Evolutionary conservation across 2,797 vertebrate species (phyloP), one percentile per base, ranked within the genome.

Genomic region (Malurus splendens): DNA sequence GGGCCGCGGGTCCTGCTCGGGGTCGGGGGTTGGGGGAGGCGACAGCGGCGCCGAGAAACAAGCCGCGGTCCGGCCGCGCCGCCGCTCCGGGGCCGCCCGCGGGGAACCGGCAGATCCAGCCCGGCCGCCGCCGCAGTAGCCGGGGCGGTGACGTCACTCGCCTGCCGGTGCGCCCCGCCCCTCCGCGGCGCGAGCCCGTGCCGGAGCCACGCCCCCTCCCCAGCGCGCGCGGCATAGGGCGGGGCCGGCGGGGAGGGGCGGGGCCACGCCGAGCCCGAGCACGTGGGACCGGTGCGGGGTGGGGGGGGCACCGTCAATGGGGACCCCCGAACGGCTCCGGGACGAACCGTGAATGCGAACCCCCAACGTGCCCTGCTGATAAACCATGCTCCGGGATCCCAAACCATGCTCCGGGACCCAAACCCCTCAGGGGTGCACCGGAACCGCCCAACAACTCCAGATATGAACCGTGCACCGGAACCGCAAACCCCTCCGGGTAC

Each of bases 61-160:
- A 16, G 6, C 15, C 12, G 8, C 10, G 4, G 12, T 17, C 39
- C 38, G 45, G 39, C 81, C 75, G 51, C 48, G 23, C 72, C 32
- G 72, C 68, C 36, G 24, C 66, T 39, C 7, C 32, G 30, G 32
- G 44, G 47, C 75, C 19, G 54, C 45, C 28, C 23, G 33, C 51
- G 52, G 52, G n/a, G n/a, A 80, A 39, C 18, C 65, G 5, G 36
- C 56, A 4, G 10, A 39, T 18, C 72, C 64, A n/a, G 5, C 25
- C 44, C 66, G n/a, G 47, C 38, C 22, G 52, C 81, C 71, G 68
- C 88, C 52, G 84, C 87, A 83, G 82, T 55, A 77, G 77, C 74
- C 72, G 66, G 41, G 24, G 22, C 30, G 75, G 55, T 94, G 88
- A 94, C 71, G 88, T 94, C 90, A 94, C 75, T 59, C 45, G 39